Evolutionary conservation across 2,113 vertebrate species (phyloP).

Genomic region (Antechinus stuartii): DNA sequence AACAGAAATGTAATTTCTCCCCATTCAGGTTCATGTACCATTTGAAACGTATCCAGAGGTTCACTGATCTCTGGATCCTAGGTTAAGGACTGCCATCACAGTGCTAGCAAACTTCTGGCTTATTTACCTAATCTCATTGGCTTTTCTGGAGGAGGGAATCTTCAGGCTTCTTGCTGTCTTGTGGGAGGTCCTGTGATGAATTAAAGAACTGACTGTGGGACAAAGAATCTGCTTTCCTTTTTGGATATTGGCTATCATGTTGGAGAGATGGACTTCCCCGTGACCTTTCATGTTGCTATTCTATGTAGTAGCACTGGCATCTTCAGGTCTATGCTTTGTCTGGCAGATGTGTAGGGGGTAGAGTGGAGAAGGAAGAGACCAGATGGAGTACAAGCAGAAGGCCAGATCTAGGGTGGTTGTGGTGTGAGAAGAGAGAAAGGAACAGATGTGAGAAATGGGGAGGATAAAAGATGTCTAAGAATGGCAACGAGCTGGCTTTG

Average conservation of each 20-base stretch:
- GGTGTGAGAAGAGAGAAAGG: neutral
- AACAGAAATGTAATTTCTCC: neutral
- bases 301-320: neutral
- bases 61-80: neutral
- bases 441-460: neutral
- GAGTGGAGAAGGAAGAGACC: neutral
- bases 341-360: neutral
- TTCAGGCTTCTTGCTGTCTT: neutral
- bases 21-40: neutral
- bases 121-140: neutral
- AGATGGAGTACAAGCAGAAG: neutral
- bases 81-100: neutral
- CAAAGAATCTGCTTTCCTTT: neutral
- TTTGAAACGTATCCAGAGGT: neutral
- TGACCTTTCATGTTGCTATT: neutral
- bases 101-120: neutral
- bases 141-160: neutral
- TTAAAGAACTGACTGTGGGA: neutral
- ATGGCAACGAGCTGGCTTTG: neutral
- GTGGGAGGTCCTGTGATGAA: neutral
- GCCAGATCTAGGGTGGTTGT: neutral
- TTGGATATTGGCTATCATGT: neutral
- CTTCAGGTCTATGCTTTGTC: neutral
- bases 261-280: neutral
- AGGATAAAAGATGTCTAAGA: neutral